Conservation (phyloP, 2,797 vertebrate species). For the Arrhamphus sclerolepis region DNA sequence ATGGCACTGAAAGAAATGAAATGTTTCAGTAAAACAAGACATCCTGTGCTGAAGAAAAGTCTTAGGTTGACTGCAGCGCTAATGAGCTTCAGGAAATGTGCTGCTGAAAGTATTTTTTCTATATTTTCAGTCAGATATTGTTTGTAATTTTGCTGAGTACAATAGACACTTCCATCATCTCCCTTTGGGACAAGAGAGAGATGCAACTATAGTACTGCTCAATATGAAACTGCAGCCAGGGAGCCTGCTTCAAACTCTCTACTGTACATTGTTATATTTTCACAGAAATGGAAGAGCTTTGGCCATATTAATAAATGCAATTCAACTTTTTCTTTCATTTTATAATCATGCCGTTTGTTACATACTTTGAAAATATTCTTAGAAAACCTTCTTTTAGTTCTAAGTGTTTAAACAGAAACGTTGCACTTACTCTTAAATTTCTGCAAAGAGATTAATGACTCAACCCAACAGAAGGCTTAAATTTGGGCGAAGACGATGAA, state of each 20-base stretch:
- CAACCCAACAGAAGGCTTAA: conserved; percentile 7
- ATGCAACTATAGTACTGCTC: conserved; percentile 6
- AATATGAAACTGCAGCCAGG: conserved; percentile 12
- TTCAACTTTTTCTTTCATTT: not conserved
- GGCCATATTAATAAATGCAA: conserved; percentile 3
- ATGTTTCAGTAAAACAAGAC: not conserved
- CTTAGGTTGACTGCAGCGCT: conserved; percentile 7
- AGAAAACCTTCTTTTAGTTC: not conserved
- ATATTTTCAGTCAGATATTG: conserved; percentile 21
- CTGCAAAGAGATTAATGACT: conserved; percentile 7
- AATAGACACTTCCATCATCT: not conserved
- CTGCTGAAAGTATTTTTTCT: conserved; percentile 27
- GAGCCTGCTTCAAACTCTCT: conserved; percentile 4
- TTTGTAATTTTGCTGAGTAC: conserved; percentile 2
- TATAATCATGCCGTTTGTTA: no score
- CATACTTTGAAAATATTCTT: not conserved
- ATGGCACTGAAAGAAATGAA: not conserved
- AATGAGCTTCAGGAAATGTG: conserved; percentile 29
- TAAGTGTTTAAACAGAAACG: not conserved
- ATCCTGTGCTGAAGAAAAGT: not conserved
- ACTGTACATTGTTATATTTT: not conserved
- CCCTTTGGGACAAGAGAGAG: conserved; percentile 3
- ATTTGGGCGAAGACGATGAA: conserved; percentile 32
- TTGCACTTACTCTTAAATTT: not conserved
- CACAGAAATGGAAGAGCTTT: not conserved